These are phyloP conservation scores for Quiscalus mexicanus DNA, from an alignment of 2,113 vertebrate genomes.

Conservation along the genomic window DNA sequence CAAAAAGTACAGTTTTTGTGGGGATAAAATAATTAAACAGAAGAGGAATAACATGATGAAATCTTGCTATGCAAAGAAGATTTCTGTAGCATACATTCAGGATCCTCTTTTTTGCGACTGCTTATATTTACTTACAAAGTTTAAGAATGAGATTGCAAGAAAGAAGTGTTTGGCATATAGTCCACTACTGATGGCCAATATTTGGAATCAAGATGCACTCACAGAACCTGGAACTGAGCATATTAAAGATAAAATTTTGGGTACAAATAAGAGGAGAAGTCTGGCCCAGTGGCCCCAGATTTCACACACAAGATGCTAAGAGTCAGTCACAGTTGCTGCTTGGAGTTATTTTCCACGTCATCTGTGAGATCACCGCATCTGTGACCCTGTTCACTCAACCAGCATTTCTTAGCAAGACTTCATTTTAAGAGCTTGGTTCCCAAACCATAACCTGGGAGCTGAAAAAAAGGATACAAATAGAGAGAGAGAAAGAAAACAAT, in stretches of 20 bases:
- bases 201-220: background rate
- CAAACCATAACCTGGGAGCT: background rate
- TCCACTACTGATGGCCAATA: background rate
- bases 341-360: background rate
- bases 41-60: background rate
- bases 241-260: background rate
- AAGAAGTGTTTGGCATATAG: background rate
- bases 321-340: background rate
- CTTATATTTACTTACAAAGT: background rate
- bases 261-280: background rate
- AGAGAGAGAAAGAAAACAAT: background rate
- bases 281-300: background rate
- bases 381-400: background rate
- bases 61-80: background rate
- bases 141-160: background rate
- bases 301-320: background rate
- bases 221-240: background rate
- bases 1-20: background rate
- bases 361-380: background rate
- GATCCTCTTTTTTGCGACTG: background rate
- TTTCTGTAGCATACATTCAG: background rate
- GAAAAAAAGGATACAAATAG: background rate
- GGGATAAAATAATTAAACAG: background rate
- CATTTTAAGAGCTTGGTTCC: background rate
- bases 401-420: background rate